Evolutionary conservation across 2,797 vertebrate species (phyloP).

Genomic region (Melanotaenia trifasciata): DNA sequence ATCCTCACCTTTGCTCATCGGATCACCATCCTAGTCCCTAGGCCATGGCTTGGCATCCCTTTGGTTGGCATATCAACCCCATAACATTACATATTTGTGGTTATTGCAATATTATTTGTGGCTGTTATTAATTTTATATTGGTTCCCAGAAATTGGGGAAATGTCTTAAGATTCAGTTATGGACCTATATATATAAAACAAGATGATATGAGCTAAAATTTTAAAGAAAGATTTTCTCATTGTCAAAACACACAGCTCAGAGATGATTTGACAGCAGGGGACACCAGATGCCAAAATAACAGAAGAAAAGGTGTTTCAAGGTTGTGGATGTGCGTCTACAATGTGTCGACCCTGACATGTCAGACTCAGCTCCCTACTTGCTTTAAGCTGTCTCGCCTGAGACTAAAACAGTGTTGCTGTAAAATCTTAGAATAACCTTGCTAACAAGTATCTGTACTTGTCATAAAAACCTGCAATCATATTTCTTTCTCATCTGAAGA

Average conservation of each 20-base stretch:
- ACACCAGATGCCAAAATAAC: slow-evolving; percentile 26
- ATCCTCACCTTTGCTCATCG: neutral
- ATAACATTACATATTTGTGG: no score
- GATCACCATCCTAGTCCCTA: neutral
- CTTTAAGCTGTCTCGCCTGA: neutral
- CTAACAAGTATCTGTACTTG: no score
- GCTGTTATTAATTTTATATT: no score
- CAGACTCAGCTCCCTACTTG: neutral
- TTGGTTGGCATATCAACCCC: no score
- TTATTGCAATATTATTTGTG: no score
- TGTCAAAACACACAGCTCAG: slow-evolving; percentile 13
- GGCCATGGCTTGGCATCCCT: no score
- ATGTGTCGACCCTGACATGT: neutral
- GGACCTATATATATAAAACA: no score
- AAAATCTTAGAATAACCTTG: neutral
- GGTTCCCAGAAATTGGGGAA: no score
- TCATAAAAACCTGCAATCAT: no score
- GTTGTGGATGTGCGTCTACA: neutral
- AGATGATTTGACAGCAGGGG: slow-evolving; percentile 22
- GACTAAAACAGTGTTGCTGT: neutral
- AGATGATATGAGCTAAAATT: no score
- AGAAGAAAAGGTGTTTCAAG: neutral
- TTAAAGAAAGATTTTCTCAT: slow-evolving; percentile 21
- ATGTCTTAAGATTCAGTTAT: no score
- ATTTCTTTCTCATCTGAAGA: no score